These are phyloP conservation scores for Parnassius smintheus DNA, from an alignment of 2,888 invertebrate species.

Conservation along the genomic window DNA sequence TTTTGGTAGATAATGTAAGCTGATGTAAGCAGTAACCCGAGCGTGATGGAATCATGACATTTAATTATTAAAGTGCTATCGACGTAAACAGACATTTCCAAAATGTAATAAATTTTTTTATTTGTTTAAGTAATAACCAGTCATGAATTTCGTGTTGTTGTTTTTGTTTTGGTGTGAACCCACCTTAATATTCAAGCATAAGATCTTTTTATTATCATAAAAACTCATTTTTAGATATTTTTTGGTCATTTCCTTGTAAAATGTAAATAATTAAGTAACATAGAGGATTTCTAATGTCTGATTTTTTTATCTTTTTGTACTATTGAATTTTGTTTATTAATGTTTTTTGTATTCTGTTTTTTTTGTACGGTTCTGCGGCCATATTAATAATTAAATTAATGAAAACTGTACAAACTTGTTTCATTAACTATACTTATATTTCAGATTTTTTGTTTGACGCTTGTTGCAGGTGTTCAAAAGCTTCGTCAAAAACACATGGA, in stretches of 20 bases:
- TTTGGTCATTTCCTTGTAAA: no score
- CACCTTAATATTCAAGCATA: no score
- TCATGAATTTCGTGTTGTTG: no score
- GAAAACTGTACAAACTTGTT: not conserved
- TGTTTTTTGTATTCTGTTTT: slow-evolving; percentile 9
- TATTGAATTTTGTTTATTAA: slow-evolving; percentile 1
- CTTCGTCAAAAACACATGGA: no score
- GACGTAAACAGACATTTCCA: slow-evolving; percentile 4
- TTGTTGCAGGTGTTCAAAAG: no score
- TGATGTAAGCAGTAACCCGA: slow-evolving; percentile 8
- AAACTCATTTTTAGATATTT: no score
- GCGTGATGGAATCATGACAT: slow-evolving; percentile 15
- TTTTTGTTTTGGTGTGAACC: no score
- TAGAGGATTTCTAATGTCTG: not conserved
- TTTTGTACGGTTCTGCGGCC: slow-evolving; percentile 13
- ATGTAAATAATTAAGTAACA: no score
- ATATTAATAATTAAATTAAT: slow-evolving; percentile 26
- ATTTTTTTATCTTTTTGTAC: slow-evolving; percentile 3
- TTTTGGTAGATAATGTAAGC: not conserved
- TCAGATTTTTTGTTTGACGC: no score
- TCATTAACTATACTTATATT: not conserved
- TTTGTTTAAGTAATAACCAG: no score
- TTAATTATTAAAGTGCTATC: slow-evolving; percentile 21
- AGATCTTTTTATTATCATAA: no score
- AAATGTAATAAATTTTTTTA: not conserved